These are phyloP conservation scores for Hyles lineata DNA, from an alignment of 2,888 invertebrate genomes.

Conservation along the genomic window DNA sequence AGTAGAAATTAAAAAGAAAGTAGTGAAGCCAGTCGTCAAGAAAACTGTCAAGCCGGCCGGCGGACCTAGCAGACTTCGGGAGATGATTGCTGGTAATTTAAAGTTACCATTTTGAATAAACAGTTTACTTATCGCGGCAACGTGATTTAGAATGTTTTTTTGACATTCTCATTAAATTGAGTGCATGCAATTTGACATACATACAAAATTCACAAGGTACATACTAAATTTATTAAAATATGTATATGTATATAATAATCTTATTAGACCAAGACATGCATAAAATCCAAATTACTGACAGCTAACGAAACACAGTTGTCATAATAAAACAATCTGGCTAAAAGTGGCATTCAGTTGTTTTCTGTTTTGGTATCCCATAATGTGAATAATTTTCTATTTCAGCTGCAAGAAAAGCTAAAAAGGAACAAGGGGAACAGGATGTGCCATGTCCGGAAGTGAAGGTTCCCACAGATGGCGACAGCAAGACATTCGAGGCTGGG, in stretches of 20 bases:
- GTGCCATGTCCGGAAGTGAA: conserved; percentile 11
- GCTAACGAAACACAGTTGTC: too few relatives aligned
- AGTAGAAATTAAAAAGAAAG: conserved; percentile 42
- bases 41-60: conserved; percentile 43
- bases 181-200: too few relatives aligned
- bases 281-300: too few relatives aligned
- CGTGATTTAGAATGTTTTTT: too few relatives aligned
- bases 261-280: too few relatives aligned
- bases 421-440: conserved; percentile 45
- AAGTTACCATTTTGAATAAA: not conserved
- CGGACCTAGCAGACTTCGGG: conserved; percentile 60
- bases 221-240: too few relatives aligned
- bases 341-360: not conserved
- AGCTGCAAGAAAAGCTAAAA: conserved; percentile 74
- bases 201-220: too few relatives aligned
- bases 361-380: not conserved
- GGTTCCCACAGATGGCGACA: conserved; percentile 30
- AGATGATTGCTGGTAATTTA: conserved; percentile 72
- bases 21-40: conserved; percentile 41
- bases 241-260: too few relatives aligned
- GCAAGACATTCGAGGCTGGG: conserved; percentile 75
- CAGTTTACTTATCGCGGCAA: not conserved
- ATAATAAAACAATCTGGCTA: too few relatives aligned
- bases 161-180: too few relatives aligned
- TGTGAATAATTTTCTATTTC: conserved; percentile 20